Percentiles rank a stretch among this genome's conserved stretches.
Evolutionary conservation across 2,888 invertebrate genomes (phyloP).

Genomic region (Dromius quadrimaculatus): DNA sequence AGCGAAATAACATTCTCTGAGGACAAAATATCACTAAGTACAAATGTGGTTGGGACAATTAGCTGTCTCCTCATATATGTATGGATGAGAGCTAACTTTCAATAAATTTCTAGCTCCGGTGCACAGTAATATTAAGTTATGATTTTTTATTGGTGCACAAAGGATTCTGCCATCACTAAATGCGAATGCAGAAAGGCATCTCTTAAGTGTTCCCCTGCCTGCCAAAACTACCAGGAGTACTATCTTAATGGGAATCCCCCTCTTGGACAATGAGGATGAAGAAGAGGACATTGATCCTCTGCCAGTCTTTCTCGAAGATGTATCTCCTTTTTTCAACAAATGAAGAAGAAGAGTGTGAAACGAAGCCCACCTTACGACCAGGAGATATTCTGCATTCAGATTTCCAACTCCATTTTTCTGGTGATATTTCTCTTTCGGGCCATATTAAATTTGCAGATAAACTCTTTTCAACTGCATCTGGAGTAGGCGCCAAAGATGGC

Average conservation of each 20-base stretch:
- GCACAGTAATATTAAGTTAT: not conserved
- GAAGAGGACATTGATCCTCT: not conserved
- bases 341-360: no score
- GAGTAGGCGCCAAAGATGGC: no score
- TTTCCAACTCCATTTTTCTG: no score
- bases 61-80: no score
- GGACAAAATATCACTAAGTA: conserved; percentile 16
- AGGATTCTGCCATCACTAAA: not conserved
- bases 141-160: not conserved
- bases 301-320: not conserved
- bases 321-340: no score
- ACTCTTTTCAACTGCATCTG: no score
- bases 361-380: no score
- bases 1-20: conserved; percentile 11
- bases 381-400: no score
- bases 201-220: not conserved
- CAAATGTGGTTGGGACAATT: not conserved
- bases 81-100: not conserved
- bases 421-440: no score
- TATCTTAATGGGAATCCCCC: not conserved
- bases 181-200: not conserved
- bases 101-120: not conserved
- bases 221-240: not conserved
- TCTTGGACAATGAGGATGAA: not conserved
- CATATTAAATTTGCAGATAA: no score